Base-by-base conservation (phyloP, 2,797 vertebrate genomes). In the Gadopsis bispinosus region DNA sequence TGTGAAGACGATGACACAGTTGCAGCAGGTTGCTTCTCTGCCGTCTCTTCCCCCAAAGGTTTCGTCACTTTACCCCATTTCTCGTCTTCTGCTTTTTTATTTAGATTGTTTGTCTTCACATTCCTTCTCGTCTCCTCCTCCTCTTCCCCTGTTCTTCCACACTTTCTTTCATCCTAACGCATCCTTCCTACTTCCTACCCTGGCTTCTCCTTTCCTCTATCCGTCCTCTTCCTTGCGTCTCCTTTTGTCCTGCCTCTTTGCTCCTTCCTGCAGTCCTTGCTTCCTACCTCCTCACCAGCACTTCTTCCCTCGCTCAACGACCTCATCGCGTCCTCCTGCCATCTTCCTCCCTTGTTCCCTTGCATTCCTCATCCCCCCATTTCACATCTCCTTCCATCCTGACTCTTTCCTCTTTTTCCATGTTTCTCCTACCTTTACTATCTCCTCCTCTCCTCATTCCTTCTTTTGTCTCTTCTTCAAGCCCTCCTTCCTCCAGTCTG, bases 1-100 rank as follows among this genome's bases (percentile, higher is more conserved):
- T 91, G 76, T 81, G 68, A 77, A 69, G 81, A 77, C 53, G 77
- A 74, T 66, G 88, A 83, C 84, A 90, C 77, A 78, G 87, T 85
- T 89, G 80, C 83, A 83, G 85, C 78, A 80, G 74, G 82, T 85
- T 90, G 83, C 77, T 79, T 54, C 72, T 71, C 77, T 39, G 65
- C 73, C 70, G 9, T 53, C 56, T 29, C 64, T 6, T 60, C 81
- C 81, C 73, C 78, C 47, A 43, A 82, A 77, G 80, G 56, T 86
- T 88, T 90, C 78, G 73, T 88, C 88, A 84, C 80, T 86, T 85
- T 43, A 68, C 63, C 79, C 63, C 31, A 47, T 80, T 80, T 79
- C 81, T 76, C 62, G 0, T 75, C 81, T 67, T 62, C n/a, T 68
- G 33, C 0, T 69, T 55, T 73, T 56, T 48, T 60, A 69, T 83